Conservation (phyloP, 2,888 invertebrate species). For the Euphydryas editha region DNA sequence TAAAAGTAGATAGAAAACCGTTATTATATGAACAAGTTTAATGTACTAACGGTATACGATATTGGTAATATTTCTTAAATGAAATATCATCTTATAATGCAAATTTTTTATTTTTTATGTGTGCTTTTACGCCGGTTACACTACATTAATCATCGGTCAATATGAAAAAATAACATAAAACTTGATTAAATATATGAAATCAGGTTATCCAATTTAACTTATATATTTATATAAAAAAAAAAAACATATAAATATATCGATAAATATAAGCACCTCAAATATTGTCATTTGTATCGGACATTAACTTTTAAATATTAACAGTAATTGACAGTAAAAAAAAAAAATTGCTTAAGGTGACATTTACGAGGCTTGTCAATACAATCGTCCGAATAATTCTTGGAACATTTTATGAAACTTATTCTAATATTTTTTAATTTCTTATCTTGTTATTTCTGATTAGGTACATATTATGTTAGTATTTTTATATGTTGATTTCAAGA, state of each 20-base stretch:
- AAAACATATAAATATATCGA: conserved; percentile 9
- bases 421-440: conserved; percentile 17
- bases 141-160: conserved; percentile 10
- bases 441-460: background rate
- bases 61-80: conserved; percentile 13
- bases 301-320: conserved; percentile 10
- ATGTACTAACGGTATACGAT: conserved; percentile 12
- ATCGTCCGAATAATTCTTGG: too few species aligned
- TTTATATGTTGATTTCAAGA: background rate
- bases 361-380: too few species aligned
- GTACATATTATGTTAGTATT: background rate
- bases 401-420: too few species aligned
- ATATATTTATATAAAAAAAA: conserved; percentile 9
- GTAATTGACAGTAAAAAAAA: too few species aligned
- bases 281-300: conserved; percentile 23
- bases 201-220: conserved; percentile 17
- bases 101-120: conserved; percentile 12
- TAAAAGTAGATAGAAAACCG: conserved; percentile 4
- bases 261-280: conserved; percentile 6
- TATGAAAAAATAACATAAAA: background rate
- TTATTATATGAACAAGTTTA: conserved; percentile 4
- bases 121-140: conserved; percentile 2
- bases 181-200: conserved; percentile 7
- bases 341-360: too few species aligned
- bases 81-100: conserved; percentile 16